These are phyloP conservation scores for Catalaphyllia jardinei DNA, from an alignment of 64 coral and sea anemone species.

Conservation along the genomic window DNA sequence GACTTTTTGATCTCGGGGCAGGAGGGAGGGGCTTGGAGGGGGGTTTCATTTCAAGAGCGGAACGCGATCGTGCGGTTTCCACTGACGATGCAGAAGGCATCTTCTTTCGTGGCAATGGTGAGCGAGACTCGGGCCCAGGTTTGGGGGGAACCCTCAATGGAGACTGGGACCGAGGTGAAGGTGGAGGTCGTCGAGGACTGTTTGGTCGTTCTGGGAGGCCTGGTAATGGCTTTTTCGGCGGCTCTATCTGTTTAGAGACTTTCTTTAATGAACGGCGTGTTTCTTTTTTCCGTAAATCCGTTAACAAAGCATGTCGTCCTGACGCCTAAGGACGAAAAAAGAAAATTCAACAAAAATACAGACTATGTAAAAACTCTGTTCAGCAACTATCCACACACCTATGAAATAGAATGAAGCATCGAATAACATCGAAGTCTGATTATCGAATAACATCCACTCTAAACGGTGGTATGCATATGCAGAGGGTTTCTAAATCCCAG, in stretches of 20 bases:
- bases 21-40: constrained; percentile 13
- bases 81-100: too few species aligned
- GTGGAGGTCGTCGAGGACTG: neutral
- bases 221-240: constrained; percentile 48
- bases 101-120: constrained; percentile 29
- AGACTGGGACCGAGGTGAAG: neutral
- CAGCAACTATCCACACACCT: too few species aligned
- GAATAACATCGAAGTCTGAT: too few species aligned
- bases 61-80: neutral
- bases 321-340: constrained; percentile 52
- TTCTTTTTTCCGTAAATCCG: constrained; percentile 83
- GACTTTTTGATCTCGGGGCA: constrained; percentile 38
- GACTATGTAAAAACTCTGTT: neutral
- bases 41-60: constrained; percentile 2
- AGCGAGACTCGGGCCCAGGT: neutral
- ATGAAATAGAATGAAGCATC: too few species aligned
- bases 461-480: too few species aligned
- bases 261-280: constrained; percentile 83
- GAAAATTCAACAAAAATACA: too few species aligned
- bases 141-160: neutral
- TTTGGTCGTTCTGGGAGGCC: constrained; percentile 23
- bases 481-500: too few species aligned
- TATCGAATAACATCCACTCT: too few species aligned
- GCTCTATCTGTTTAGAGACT: constrained; percentile 28
- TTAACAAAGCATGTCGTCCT: constrained; percentile 71